Evolutionary conservation across 2,797 vertebrate species (phyloP).

Genomic region (Hylomyscus alleni): DNA sequence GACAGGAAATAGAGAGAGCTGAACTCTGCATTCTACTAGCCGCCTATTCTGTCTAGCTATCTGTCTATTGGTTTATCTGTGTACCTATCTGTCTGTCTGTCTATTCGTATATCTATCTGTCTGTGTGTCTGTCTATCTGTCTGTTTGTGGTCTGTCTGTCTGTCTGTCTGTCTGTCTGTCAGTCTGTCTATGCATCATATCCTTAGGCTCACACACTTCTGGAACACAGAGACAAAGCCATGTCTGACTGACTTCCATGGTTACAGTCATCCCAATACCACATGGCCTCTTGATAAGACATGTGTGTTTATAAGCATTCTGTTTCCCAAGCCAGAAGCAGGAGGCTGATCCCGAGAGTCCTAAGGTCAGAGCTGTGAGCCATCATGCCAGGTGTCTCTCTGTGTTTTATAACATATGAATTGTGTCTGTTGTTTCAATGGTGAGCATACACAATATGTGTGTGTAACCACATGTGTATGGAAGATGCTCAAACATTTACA

Average conservation of each 20-base stretch:
- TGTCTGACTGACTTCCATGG: background rate
- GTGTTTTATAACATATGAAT: background rate
- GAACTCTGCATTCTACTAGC: background rate
- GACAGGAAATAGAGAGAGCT: too few species aligned
- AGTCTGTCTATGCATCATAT: background rate
- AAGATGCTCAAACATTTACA: background rate
- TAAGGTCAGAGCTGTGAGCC: background rate
- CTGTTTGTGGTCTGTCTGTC: background rate
- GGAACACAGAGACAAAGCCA: background rate
- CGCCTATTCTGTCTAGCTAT: too few species aligned
- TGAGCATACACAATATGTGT: background rate
- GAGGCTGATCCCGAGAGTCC: background rate
- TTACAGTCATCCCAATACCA: too few species aligned
- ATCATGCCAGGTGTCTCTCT: background rate
- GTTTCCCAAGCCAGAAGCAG: background rate
- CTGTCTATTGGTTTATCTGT: too few species aligned
- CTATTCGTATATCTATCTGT: background rate
- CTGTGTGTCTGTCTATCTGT: background rate
- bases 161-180: background rate
- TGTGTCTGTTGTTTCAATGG: background rate
- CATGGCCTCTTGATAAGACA: background rate
- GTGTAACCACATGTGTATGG: background rate
- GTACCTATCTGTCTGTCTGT: background rate
- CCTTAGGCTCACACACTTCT: background rate
- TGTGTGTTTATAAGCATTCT: background rate